Percentiles rank a stretch among this genome's conserved stretches.
Conservation (phyloP, 2,113 vertebrate species). For the Anoplopoma fimbria region DNA sequence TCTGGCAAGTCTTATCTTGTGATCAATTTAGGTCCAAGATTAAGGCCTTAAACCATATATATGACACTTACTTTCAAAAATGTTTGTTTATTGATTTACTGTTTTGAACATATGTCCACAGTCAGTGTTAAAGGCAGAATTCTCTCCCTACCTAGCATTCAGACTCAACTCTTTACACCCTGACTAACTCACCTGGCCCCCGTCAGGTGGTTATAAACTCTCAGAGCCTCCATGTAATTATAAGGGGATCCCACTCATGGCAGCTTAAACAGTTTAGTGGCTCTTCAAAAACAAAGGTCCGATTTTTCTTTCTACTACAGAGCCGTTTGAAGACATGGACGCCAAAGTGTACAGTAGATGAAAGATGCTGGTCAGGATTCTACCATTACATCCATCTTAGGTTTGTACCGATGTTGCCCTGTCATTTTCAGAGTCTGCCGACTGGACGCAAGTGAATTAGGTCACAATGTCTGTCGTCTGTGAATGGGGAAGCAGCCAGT, state of each 20-base stretch:
- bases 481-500: constrained; percentile 19
- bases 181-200: constrained; percentile 20
- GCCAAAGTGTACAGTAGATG: constrained; percentile 66
- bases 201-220: constrained; percentile 6
- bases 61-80: background rate
- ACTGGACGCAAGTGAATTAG: constrained; percentile 32
- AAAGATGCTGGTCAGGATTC: constrained; percentile 57
- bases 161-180: background rate
- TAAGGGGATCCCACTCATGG: constrained; percentile 33
- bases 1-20: background rate
- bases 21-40: background rate
- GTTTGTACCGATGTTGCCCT: constrained; percentile 51
- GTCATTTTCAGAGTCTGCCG: constrained; percentile 68
- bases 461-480: constrained; percentile 48
- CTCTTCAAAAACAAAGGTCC: constrained; percentile 50
- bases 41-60: background rate
- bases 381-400: constrained; percentile 34
- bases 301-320: background rate
- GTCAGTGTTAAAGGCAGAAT: background rate
- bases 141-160: background rate
- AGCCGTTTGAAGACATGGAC: constrained; percentile 52
- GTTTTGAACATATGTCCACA: too few relatives aligned
- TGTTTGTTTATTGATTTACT: too few relatives aligned
- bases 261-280: constrained; percentile 55
- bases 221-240: constrained; percentile 54